These are phyloP conservation scores for Dynastes tityus DNA, from an alignment of 2,888 invertebrate species.

Conservation along the genomic window DNA sequence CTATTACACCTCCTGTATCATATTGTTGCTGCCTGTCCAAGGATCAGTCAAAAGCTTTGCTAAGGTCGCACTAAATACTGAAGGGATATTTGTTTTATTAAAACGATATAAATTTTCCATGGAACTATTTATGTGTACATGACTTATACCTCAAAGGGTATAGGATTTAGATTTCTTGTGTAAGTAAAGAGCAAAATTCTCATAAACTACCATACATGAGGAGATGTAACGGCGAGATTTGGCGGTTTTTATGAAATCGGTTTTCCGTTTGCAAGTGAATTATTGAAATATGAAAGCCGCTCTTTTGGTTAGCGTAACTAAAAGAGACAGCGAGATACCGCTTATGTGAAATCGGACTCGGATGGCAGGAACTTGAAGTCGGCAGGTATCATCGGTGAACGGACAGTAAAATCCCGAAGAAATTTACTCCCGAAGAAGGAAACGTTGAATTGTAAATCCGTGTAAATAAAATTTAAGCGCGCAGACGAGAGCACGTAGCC, in stretches of 20 bases:
- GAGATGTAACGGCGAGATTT: neutral
- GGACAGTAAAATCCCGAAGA: slow-evolving; percentile 29
- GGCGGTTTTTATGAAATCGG: slow-evolving; percentile 5
- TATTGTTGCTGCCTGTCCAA: too few relatives aligned
- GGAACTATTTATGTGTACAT: too few relatives aligned
- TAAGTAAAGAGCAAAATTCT: neutral
- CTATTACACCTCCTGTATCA: too few relatives aligned
- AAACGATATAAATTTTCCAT: too few relatives aligned
- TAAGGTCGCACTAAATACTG: too few relatives aligned
- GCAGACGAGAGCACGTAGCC: slow-evolving; percentile 41
- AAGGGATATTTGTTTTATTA: too few relatives aligned
- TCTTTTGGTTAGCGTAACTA: neutral
- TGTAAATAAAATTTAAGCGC: slow-evolving; percentile 53
- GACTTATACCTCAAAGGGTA: too few relatives aligned
- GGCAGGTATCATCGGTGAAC: slow-evolving; percentile 20
- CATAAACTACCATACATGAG: slow-evolving; percentile 52
- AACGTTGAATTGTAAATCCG: slow-evolving; percentile 53
- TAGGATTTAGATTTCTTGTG: slow-evolving; percentile 34
- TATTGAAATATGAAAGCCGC: slow-evolving; percentile 26
- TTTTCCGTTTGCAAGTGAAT: slow-evolving; percentile 21
- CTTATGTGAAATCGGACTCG: neutral
- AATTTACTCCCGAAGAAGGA: slow-evolving; percentile 26
- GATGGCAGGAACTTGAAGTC: neutral
- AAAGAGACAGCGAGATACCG: neutral
- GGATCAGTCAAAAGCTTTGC: too few relatives aligned